Evolutionary conservation across 2,888 invertebrate genomes (phyloP).

Genomic region (Pegoplata infirma): DNA sequence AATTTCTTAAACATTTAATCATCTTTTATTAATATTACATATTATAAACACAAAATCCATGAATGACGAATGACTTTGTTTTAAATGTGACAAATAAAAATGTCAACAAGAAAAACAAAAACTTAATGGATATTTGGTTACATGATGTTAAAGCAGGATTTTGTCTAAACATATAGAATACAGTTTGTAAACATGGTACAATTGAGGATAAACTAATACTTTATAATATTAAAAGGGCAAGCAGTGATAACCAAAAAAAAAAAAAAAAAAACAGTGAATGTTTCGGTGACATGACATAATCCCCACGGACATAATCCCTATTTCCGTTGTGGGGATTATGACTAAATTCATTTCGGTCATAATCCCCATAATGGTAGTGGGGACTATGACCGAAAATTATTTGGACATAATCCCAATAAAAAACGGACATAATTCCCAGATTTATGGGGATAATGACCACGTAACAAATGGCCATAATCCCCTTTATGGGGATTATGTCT

Average conservation of each 20-base stretch:
- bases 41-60: conserved; percentile 32
- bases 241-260: conserved; percentile 5
- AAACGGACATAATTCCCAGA: too few relatives aligned
- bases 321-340: too few relatives aligned
- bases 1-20: background rate
- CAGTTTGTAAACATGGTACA: conserved; percentile 51
- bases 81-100: conserved; percentile 64
- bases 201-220: conserved; percentile 29
- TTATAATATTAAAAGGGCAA: background rate
- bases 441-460: too few relatives aligned
- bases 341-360: too few relatives aligned
- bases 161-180: conserved; percentile 12
- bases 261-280: background rate
- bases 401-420: too few relatives aligned
- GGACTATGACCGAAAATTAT: too few relatives aligned
- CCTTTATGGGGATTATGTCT: too few relatives aligned
- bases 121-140: conserved; percentile 53
- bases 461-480: too few relatives aligned
- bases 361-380: too few relatives aligned
- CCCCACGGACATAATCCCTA: too few relatives aligned
- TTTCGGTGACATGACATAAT: too few relatives aligned
- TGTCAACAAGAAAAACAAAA: conserved; percentile 39
- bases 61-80: conserved; percentile 57
- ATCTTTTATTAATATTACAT: background rate
- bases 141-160: conserved; percentile 41